phyloP scores from a whole-genome alignment of 2,113 vertebrate genomes.

The Hiodon alosoides region DNA sequence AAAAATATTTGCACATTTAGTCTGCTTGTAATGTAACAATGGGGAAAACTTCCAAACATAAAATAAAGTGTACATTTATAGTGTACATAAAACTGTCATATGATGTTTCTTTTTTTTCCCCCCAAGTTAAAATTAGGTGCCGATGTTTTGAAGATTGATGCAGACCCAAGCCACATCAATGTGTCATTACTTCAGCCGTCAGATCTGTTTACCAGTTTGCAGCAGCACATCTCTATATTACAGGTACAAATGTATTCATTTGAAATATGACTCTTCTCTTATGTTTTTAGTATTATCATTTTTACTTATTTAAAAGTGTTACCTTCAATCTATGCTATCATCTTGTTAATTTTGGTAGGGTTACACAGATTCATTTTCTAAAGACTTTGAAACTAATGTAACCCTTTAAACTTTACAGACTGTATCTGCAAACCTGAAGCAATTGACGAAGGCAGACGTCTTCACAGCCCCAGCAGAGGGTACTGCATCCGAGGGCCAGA shows the following conservation, averaged over 20 bases:
- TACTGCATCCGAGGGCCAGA: constrained; percentile 40
- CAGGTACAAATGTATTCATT: constrained; percentile 65
- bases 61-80: no score
- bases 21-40: no score
- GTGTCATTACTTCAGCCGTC: constrained; percentile 61
- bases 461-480: constrained; percentile 26
- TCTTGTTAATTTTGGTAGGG: neutral
- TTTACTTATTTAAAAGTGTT: neutral
- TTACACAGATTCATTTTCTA: neutral
- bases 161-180: constrained; percentile 68
- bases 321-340: no score
- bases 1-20: no score
- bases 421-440: constrained; percentile 76
- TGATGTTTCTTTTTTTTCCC: neutral
- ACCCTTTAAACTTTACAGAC: constrained; percentile 51
- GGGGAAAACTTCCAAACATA: no score
- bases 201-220: constrained; percentile 69
- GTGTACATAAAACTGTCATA: neutral
- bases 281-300: neutral
- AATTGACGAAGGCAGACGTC: constrained; percentile 48
- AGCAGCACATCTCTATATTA: constrained; percentile 78
- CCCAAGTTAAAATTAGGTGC: constrained; percentile 77
- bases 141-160: constrained; percentile 74
- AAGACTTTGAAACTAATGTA: no score
- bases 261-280: no score